A percentile compares a stretch with the other conserved stretches of the same genome.
Conservation (phyloP, 1,140 invertebrate species). For the Vanessa tameamea region DNA sequence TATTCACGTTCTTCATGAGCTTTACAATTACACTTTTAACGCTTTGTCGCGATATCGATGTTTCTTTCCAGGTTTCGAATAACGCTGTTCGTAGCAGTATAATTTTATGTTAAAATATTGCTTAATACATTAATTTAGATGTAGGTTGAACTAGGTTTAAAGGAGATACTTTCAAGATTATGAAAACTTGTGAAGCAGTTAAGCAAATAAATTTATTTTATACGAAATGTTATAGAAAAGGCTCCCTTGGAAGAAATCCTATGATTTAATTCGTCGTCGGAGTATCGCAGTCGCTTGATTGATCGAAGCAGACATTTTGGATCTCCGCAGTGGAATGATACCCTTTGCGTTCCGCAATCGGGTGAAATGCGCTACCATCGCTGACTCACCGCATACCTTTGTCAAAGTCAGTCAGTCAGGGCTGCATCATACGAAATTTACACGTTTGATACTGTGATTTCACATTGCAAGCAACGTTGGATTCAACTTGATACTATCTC, state of each 20-base stretch:
- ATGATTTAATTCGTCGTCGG: constrained; percentile 73
- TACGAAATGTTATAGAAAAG: constrained; percentile 78
- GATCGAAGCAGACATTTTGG: constrained; percentile 47
- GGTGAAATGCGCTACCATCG: constrained; percentile 29
- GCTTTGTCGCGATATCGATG: constrained; percentile 47
- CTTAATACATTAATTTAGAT: constrained; percentile 31
- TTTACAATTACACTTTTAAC: constrained; percentile 44
- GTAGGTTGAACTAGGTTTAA: constrained; percentile 48
- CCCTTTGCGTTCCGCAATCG: constrained; percentile 29
- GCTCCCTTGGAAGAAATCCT: constrained; percentile 76
- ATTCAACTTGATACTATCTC: constrained; percentile 14
- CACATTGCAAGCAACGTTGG: constrained; percentile 13
- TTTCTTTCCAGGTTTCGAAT: constrained; percentile 59
- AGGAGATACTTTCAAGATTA: constrained; percentile 33
- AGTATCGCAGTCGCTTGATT: constrained; percentile 63
- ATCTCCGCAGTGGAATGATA: constrained; percentile 46
- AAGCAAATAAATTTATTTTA: constrained; percentile 68
- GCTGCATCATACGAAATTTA: constrained; percentile 17
- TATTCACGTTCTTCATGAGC: constrained; percentile 30
- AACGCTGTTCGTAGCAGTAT: constrained; percentile 19
- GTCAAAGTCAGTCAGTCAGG: background rate
- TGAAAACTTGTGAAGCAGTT: constrained; percentile 47
- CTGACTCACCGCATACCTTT: constrained; percentile 23
- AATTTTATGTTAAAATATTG: constrained; percentile 37
- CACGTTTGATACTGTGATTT: constrained; percentile 16